These are phyloP conservation scores for Macroramphosus scolopax DNA, from an alignment of 2,797 vertebrate species.

Conservation along the genomic window DNA sequence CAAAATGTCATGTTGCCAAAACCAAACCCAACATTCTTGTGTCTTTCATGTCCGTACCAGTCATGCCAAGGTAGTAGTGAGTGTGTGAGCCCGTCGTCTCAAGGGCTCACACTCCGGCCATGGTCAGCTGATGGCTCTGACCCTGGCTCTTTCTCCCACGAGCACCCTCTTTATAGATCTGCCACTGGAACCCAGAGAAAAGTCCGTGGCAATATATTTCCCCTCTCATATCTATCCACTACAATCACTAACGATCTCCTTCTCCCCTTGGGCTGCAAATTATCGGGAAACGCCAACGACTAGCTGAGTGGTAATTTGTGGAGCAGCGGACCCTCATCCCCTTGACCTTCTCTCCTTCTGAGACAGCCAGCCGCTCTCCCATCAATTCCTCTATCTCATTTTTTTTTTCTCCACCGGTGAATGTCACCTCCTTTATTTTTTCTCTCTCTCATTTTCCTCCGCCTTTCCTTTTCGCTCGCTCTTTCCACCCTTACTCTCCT, in stretches of 20 bases:
- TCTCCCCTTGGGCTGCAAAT: conserved; percentile 61
- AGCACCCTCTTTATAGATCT: conserved; percentile 53
- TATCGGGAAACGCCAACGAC: conserved; percentile 56
- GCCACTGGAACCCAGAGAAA: conserved; percentile 47
- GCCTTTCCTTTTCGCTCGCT: conserved; percentile 13
- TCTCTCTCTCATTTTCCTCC: conserved; percentile 31
- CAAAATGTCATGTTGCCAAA: too few relatives aligned
- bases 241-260: conserved; percentile 59
- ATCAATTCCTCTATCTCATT: conserved; percentile 58
- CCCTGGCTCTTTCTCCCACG: conserved; percentile 34
- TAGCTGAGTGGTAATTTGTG: conserved; percentile 68
- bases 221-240: conserved; percentile 60
- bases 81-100: not conserved
- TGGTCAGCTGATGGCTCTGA: conserved; percentile 28
- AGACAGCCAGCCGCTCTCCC: conserved; percentile 46
- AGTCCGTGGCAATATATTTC: conserved; percentile 55
- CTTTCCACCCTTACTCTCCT: conserved; percentile 16
- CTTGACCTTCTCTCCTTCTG: conserved; percentile 60
- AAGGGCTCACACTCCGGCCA: not conserved
- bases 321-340: conserved; percentile 52
- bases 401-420: conserved; percentile 36
- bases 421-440: conserved; percentile 46
- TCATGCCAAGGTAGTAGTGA: too few relatives aligned
- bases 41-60: too few relatives aligned
- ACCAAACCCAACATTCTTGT: too few relatives aligned